Evolutionary conservation across 2,797 vertebrate species (phyloP), one percentile per base, ranked within the genome.

Genomic region (Pangasius sanitwongsei): DNA sequence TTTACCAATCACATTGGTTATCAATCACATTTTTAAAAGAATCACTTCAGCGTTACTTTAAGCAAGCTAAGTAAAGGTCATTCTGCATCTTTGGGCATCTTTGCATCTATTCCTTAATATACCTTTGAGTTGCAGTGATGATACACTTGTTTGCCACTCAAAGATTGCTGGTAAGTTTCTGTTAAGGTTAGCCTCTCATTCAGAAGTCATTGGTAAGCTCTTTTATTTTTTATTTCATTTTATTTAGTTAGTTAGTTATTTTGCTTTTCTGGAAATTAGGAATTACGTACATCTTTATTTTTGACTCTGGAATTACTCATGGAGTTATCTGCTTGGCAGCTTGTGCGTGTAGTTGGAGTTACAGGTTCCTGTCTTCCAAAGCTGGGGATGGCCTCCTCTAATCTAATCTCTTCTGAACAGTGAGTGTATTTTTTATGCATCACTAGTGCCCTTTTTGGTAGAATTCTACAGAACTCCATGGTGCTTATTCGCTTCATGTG

Each of bases 381-480:
- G 23, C 9, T 82, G 53, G 18, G 7, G 18, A 37, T 37, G 23
- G 11, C 11, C 20, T 61, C 18, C 15, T 82, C 57, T 82, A 82
- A 82, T 82, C 55, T 59, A 61, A 82, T 82, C 80, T 41, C 80
- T 61, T 61, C 34, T 57, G 78, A 31, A 59, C 31, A 34, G 53
- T 37, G 31, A 81, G 9, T 57, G 16, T 34, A 20, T 57, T 34
- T 57, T 81, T 61, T 59, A 80, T 81, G 59, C 20, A 57, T 37
- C 13, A 7, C 20, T 12, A 59, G 9, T 59, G 31, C 31, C 5
- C n/a, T 81, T 59, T 41, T 61, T 82, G 25, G 34, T 61, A 82
- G 18, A 61, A 41, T 25, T 37, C 20, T 37, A 61, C 31, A 59
- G 18, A 81, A 59, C 53, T 81, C 53, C 53, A 59, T 57, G 31